Evolutionary conservation across 2,797 vertebrate genomes (phyloP).

Genomic region (Pygocentrus nattereri): DNA sequence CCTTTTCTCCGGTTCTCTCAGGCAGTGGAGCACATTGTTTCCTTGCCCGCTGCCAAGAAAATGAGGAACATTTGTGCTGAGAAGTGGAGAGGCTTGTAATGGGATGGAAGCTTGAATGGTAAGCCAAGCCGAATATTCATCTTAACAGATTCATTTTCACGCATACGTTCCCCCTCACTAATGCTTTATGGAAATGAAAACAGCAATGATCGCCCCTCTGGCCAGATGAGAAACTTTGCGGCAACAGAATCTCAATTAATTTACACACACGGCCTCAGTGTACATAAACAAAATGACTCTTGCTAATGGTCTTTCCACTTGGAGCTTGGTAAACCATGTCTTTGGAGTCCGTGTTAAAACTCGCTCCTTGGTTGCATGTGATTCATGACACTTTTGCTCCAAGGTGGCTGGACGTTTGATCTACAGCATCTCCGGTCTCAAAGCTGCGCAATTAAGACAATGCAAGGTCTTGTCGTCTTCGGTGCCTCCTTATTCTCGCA

Average conservation of each 20-base stretch:
- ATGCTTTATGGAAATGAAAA: slow-evolving; percentile 67
- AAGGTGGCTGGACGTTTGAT: slow-evolving; percentile 42
- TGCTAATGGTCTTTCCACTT: slow-evolving; percentile 55
- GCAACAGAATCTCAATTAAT: slow-evolving; percentile 53
- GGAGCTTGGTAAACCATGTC: slow-evolving; percentile 45
- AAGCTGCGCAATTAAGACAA: slow-evolving; percentile 40
- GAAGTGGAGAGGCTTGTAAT: slow-evolving; percentile 56
- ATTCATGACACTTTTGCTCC: slow-evolving; percentile 42
- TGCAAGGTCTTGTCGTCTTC: slow-evolving; percentile 41
- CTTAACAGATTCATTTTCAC: slow-evolving; percentile 65
- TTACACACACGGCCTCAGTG: slow-evolving; percentile 49
- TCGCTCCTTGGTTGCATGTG: slow-evolving; percentile 40
- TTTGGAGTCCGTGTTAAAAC: slow-evolving; percentile 42
- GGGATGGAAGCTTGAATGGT: slow-evolving; percentile 52
- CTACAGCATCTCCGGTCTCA: slow-evolving; percentile 42
- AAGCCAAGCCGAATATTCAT: slow-evolving; percentile 60
- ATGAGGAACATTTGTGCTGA: slow-evolving; percentile 63
- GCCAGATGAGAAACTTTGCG: slow-evolving; percentile 45
- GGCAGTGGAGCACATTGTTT: slow-evolving; percentile 58
- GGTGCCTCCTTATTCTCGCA: slow-evolving; percentile 26
- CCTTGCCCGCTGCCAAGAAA: slow-evolving; percentile 65
- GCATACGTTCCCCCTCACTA: slow-evolving; percentile 51
- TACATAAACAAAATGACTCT: slow-evolving; percentile 59
- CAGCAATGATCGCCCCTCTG: slow-evolving; percentile 48
- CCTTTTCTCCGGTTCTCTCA: slow-evolving; percentile 30